phyloP scores from a whole-genome alignment of 2,797 vertebrate species.

The Xerus rutilus region DNA sequence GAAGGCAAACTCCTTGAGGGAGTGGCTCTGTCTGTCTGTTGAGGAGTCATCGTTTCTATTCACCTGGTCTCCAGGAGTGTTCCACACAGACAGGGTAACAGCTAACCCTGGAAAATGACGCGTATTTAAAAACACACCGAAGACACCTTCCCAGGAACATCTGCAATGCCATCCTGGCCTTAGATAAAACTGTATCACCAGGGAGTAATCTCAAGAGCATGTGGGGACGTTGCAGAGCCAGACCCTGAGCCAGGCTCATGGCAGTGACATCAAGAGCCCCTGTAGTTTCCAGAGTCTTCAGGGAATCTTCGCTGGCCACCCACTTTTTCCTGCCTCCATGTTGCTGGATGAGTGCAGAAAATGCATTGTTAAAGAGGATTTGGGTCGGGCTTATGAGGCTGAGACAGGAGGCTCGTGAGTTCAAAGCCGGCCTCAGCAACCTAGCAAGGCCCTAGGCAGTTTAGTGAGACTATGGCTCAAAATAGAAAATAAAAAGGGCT shows the following conservation, averaged over 20 bases:
- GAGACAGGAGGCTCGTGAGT: too few relatives aligned
- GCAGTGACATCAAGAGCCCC: background rate
- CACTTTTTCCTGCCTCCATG: background rate
- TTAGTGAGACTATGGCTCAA: too few relatives aligned
- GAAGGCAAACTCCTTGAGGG: background rate
- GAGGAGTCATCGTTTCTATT: background rate
- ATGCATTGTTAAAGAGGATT: background rate
- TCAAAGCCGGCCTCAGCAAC: too few relatives aligned
- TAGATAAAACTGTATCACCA: background rate
- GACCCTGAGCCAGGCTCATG: background rate
- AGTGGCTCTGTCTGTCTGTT: background rate
- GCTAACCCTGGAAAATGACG: background rate
- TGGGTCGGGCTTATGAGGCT: too few relatives aligned
- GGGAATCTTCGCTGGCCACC: accelerated
- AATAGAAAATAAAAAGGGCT: too few relatives aligned
- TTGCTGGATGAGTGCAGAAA: background rate
- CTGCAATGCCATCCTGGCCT: background rate
- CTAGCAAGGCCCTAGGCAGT: too few relatives aligned
- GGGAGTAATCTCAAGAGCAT: background rate
- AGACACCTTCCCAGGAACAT: background rate
- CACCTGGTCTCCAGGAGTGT: background rate
- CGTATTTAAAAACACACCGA: background rate
- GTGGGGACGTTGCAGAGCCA: background rate
- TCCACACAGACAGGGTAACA: background rate
- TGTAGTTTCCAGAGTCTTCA: background rate